Conservation (phyloP, 2,797 vertebrate species). For the Babyrousa celebensis region DNA sequence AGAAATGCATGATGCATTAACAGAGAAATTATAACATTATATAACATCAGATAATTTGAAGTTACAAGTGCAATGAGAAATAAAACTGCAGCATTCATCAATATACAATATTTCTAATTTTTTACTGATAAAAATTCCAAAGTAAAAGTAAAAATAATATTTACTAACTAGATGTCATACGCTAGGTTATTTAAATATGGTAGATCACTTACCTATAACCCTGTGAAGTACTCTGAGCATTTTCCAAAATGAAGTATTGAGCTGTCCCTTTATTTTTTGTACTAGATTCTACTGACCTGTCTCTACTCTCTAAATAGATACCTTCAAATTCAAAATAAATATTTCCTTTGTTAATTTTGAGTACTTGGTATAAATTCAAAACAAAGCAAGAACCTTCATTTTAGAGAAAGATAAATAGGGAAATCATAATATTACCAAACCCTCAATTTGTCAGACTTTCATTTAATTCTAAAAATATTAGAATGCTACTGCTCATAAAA, state of each 20-base stretch:
- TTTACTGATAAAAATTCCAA: background rate
- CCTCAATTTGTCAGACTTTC: background rate
- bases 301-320: background rate
- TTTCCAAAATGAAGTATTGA: background rate
- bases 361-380: slow-evolving; percentile 13
- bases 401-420: background rate
- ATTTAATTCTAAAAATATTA: background rate
- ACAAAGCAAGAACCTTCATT: background rate
- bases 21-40: background rate
- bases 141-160: background rate
- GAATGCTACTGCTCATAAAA: background rate
- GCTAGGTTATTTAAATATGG: background rate
- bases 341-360: background rate
- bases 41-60: background rate
- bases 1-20: background rate
- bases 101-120: background rate
- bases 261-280: background rate
- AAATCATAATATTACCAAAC: background rate
- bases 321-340: background rate
- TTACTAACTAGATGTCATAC: background rate
- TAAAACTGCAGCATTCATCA: background rate
- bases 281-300: background rate
- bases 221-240: background rate
- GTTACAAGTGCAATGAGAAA: background rate
- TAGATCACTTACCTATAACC: background rate